phyloP scores from a whole-genome alignment of 2,113 vertebrate species.

The Potamarius usumacintae region DNA sequence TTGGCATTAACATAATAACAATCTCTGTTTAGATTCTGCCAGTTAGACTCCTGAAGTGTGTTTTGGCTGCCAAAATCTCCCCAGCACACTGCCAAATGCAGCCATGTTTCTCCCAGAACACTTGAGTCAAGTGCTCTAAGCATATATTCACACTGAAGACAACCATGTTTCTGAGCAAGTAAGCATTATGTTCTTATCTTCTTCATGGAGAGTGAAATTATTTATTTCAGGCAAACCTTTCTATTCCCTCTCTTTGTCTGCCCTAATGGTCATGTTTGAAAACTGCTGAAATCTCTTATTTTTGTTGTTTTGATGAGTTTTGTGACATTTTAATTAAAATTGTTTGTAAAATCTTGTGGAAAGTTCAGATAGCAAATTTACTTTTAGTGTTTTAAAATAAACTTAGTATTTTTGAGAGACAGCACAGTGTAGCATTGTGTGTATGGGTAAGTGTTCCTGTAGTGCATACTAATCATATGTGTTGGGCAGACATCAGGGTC shows the following conservation, averaged over 20 bases:
- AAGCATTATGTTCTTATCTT: neutral
- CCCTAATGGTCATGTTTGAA: neutral
- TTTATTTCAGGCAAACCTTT: conserved; percentile 8
- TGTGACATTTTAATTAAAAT: neutral
- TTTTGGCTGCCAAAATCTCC: conserved; percentile 25
- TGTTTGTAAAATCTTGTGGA: neutral
- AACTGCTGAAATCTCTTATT: neutral
- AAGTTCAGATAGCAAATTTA: neutral
- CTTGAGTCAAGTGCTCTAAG: conserved; percentile 11
- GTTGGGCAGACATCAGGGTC: neutral
- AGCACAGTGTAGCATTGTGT: neutral
- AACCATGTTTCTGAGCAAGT: neutral
- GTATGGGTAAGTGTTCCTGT: neutral
- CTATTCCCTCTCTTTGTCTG: neutral
- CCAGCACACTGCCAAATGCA: conserved; percentile 24
- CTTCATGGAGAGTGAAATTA: neutral
- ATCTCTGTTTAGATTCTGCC: conserved; percentile 56
- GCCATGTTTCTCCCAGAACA: conserved; percentile 15
- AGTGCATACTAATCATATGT: neutral
- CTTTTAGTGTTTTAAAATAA: neutral
- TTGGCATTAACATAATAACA: conserved; percentile 53
- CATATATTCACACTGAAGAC: conserved; percentile 1
- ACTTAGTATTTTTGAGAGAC: neutral
- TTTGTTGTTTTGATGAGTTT: neutral
- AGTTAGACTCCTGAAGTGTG: conserved; percentile 32